Conservation (phyloP, 2,797 vertebrate genomes). For the Leptoclinus maculatus region DNA sequence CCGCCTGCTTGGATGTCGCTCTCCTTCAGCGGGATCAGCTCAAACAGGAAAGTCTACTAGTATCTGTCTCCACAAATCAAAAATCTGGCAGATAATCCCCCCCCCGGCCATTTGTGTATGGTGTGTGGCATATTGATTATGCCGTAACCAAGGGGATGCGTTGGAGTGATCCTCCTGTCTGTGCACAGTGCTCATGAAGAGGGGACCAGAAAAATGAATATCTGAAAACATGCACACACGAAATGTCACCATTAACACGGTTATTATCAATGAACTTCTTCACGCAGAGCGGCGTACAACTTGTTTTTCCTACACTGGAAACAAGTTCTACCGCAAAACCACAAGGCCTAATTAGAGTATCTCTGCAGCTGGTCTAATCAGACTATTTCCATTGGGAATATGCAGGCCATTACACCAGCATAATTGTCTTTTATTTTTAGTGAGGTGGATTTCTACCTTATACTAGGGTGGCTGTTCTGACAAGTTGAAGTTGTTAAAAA, state of each 20-base stretch:
- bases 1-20: conserved; percentile 12
- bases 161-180: conserved; percentile 42
- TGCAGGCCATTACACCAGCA: conserved; percentile 78
- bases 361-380: conserved; percentile 80
- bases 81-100: conserved; percentile 43
- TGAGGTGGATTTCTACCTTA: conserved; percentile 74
- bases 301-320: conserved; percentile 41
- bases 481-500: too few species aligned
- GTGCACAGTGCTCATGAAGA: conserved; percentile 12
- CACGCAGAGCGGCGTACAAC: neutral
- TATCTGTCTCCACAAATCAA: conserved; percentile 21
- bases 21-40: conserved; percentile 26
- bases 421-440: conserved; percentile 90
- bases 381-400: conserved; percentile 80
- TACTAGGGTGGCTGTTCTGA: conserved; percentile 46
- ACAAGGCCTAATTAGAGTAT: conserved; percentile 80
- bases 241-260: neutral
- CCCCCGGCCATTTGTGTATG: conserved; percentile 1
- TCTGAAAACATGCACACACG: neutral
- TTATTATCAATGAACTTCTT: neutral
- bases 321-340: conserved; percentile 56
- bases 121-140: conserved; percentile 58
- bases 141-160: conserved; percentile 59
- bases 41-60: neutral
- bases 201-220: neutral